Conservation (phyloP, 2,797 vertebrate species). For the Halcyon badia region DNA sequence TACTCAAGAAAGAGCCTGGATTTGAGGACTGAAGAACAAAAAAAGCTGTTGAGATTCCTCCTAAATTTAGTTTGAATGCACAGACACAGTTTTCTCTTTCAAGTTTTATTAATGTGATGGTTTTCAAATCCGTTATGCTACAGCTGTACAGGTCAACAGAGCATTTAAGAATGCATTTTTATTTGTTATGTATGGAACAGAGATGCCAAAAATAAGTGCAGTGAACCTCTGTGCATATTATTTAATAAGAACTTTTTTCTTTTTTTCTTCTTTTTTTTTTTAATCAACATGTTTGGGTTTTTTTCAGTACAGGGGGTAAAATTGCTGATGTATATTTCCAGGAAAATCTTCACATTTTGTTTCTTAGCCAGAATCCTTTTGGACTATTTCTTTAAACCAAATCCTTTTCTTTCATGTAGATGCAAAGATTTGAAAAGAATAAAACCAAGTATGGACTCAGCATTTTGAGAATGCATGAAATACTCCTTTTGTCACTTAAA, state of each 20-base stretch:
- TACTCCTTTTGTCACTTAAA: conserved; percentile 59
- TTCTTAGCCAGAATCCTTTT: background rate
- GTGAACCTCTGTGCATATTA: background rate
- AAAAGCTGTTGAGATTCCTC: background rate
- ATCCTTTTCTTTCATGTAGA: background rate
- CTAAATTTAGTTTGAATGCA: background rate
- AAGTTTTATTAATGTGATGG: background rate
- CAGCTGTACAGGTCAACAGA: background rate
- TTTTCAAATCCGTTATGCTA: background rate
- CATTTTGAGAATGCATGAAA: conserved; percentile 57
- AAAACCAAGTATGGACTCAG: conserved; percentile 33
- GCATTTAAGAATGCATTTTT: background rate
- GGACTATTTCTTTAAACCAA: background rate
- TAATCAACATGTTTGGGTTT: rapidly evolving
- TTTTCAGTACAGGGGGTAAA: background rate
- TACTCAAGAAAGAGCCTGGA: background rate
- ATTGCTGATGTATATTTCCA: background rate
- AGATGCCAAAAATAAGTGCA: background rate
- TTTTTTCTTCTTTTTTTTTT: background rate
- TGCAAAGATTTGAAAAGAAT: conserved; percentile 49
- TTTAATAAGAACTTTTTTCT: background rate
- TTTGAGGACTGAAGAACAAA: background rate
- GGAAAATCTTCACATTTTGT: background rate
- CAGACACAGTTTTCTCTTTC: background rate
- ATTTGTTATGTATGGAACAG: background rate